Evolutionary conservation across 2,797 vertebrate genomes (phyloP).

Genomic region (Luscinia luscinia): DNA sequence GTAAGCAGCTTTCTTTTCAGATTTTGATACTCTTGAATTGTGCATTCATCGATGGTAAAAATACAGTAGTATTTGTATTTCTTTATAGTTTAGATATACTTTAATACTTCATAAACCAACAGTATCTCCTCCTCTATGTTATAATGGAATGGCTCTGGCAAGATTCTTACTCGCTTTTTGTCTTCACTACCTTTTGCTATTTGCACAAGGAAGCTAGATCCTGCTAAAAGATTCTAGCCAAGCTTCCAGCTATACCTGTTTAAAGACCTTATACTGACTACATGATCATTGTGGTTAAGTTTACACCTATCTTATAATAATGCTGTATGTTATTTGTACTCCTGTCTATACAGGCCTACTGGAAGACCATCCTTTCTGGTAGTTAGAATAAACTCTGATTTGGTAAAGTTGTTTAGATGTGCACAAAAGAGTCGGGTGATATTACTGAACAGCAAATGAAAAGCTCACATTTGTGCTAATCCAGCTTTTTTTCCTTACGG

Average conservation of each 20-base stretch:
- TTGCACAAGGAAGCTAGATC: slow-evolving; percentile 46
- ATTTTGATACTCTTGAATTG: neutral
- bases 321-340: slow-evolving; percentile 20
- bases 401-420: slow-evolving; percentile 33
- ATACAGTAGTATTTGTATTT: neutral
- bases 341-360: neutral
- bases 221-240: slow-evolving; percentile 45
- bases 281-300: slow-evolving; percentile 9
- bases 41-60: neutral
- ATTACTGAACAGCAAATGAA: neutral
- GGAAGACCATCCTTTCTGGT: slow-evolving; percentile 29
- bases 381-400: slow-evolving; percentile 44
- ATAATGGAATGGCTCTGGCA: neutral
- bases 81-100: neutral
- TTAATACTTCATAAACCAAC: neutral
- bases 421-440: neutral
- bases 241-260: slow-evolving; percentile 37
- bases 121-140: neutral
- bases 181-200: slow-evolving; percentile 25
- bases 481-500: neutral
- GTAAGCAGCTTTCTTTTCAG: neutral
- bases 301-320: slow-evolving; percentile 26
- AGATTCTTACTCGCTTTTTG: slow-evolving; percentile 26
- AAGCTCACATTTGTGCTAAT: neutral
- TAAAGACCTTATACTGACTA: slow-evolving; percentile 37